A percentile compares a stretch with the other conserved stretches of the same genome.
These are phyloP conservation scores for Drosophila kurseongensis DNA, from an alignment of 1,140 invertebrate species.

Conservation along the genomic window DNA sequence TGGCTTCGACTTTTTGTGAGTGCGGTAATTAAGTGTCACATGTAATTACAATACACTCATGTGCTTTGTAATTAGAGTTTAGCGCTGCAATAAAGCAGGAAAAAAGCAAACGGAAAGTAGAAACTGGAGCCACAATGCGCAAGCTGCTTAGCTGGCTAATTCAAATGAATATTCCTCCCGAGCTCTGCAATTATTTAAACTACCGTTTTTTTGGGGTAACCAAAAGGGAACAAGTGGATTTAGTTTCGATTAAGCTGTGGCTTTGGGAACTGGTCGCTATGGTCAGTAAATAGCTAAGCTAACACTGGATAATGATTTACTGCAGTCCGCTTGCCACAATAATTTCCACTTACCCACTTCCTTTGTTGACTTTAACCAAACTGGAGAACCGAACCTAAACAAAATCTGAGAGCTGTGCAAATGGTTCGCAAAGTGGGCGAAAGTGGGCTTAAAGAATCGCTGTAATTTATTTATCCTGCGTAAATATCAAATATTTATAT, in stretches of 20 bases:
- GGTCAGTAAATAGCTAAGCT: slow-evolving; percentile 25
- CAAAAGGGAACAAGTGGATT: slow-evolving; percentile 25
- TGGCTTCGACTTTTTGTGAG: slow-evolving; percentile 52
- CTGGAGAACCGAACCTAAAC: slow-evolving; percentile 5
- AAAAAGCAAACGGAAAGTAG: slow-evolving; percentile 8
- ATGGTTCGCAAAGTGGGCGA: slow-evolving; percentile 25
- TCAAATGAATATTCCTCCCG: slow-evolving; percentile 70
- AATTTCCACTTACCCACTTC: slow-evolving; percentile 38
- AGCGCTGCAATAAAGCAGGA: slow-evolving; percentile 57
- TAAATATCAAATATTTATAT: slow-evolving; percentile 83
- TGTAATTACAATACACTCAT: slow-evolving; percentile 83
- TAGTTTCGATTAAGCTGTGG: slow-evolving; percentile 19
- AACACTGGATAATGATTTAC: slow-evolving; percentile 25
- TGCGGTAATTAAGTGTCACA: slow-evolving; percentile 82
- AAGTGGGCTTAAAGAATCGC: slow-evolving; percentile 27
- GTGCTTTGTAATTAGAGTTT: slow-evolving; percentile 81
- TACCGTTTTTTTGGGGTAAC: slow-evolving; percentile 28
- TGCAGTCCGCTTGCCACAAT: slow-evolving; percentile 27
- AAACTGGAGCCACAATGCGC: slow-evolving; percentile 10
- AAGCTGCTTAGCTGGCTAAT: slow-evolving; percentile 50
- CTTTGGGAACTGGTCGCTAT: slow-evolving; percentile 3
- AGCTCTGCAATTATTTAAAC: slow-evolving; percentile 68
- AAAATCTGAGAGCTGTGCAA: slow-evolving; percentile 48
- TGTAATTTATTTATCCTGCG: slow-evolving; percentile 81
- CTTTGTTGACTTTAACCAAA: slow-evolving; percentile 36